Conservation (phyloP, 2,113 vertebrate genomes). For the Tetrax tetrax region DNA sequence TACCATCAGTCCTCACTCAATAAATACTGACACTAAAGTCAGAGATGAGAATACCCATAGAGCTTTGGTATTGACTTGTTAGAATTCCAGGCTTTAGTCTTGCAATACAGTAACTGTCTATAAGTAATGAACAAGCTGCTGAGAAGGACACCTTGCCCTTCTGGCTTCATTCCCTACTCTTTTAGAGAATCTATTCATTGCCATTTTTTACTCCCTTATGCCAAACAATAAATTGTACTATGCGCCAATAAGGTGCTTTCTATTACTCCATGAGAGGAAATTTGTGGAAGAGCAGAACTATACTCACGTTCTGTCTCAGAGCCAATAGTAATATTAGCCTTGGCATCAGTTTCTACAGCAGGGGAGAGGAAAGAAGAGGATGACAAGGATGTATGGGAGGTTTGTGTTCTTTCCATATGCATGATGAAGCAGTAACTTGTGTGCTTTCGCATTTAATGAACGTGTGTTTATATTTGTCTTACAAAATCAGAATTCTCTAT, state of each 20-base stretch:
- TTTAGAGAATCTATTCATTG: neutral
- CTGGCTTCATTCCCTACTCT: neutral
- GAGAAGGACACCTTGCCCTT: slow-evolving; percentile 24
- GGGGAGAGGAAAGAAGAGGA: neutral
- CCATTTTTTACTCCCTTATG: neutral
- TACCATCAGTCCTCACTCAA: slow-evolving; percentile 52
- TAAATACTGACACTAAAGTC: slow-evolving; percentile 36
- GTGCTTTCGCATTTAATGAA: neutral
- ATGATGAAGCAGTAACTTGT: neutral
- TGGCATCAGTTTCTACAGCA: neutral
- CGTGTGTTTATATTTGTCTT: neutral
- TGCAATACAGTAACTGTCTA: slow-evolving; percentile 38
- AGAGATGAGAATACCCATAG: neutral
- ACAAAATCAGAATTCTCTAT: neutral
- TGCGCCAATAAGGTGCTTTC: neutral
- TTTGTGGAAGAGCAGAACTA: neutral
- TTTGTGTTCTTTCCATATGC: neutral
- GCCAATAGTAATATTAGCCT: neutral
- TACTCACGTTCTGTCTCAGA: neutral
- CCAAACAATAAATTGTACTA: neutral
- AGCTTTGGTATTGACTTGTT: slow-evolving; percentile 31
- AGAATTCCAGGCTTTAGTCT: slow-evolving; percentile 22
- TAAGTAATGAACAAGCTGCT: slow-evolving; percentile 26
- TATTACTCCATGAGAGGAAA: neutral
- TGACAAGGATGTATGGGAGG: neutral